Evolutionary conservation across 2,797 vertebrate species (phyloP).

Genomic region (Phylloscopus collybita): DNA sequence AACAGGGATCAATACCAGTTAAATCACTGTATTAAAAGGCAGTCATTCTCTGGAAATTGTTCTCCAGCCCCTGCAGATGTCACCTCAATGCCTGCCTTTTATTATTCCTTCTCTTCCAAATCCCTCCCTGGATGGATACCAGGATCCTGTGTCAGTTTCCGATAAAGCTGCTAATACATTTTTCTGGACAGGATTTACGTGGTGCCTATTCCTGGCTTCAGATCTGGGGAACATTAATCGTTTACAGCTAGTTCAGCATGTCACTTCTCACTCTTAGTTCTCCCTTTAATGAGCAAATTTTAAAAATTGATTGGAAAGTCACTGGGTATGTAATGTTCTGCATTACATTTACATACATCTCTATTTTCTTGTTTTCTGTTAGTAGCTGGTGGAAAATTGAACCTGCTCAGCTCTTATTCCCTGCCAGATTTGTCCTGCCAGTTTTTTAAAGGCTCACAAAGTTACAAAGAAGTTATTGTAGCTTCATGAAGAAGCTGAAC

Average conservation of each 20-base stretch:
- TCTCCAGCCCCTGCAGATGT: background rate
- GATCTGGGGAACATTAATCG: background rate
- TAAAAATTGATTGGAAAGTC: background rate
- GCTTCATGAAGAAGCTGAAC: background rate
- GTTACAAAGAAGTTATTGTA: background rate
- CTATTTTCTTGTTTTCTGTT: background rate
- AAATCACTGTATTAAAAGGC: background rate
- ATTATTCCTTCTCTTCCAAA: background rate
- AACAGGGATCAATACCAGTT: background rate
- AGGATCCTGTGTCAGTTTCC: background rate
- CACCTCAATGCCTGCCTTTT: background rate
- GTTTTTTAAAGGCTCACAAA: background rate
- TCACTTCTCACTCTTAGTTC: background rate
- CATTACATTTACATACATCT: background rate
- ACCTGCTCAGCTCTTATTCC: background rate
- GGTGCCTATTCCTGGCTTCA: background rate
- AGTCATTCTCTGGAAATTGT: background rate
- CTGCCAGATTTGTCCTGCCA: background rate
- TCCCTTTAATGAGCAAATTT: background rate
- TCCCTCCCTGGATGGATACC: background rate
- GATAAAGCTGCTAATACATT: background rate
- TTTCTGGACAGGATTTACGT: background rate
- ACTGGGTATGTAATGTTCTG: accelerated
- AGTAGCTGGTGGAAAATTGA: background rate
- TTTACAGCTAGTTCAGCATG: background rate